phyloP scores from a whole-genome alignment of 92 coral and sea anemone genomes.

The Bergia puertoricense region DNA sequence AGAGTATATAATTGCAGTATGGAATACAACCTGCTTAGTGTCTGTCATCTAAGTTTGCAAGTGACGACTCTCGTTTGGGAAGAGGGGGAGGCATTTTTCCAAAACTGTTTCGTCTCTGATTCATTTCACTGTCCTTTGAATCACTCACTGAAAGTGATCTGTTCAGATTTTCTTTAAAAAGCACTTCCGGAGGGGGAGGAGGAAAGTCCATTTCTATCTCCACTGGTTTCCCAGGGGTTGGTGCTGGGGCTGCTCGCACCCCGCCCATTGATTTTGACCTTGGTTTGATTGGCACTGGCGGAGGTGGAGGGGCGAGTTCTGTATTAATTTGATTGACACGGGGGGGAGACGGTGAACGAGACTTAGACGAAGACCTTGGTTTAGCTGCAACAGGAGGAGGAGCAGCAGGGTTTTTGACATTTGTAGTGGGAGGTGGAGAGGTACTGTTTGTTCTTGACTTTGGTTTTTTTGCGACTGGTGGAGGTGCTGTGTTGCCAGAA shows the following conservation, averaged over 20 bases:
- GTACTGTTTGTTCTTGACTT: slow-evolving; percentile 16
- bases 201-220: slow-evolving; percentile 76
- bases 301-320: slow-evolving; percentile 40
- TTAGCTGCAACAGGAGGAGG: slow-evolving; percentile 41
- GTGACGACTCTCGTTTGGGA: slow-evolving; percentile 35
- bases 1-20: background rate
- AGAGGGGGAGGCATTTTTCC: slow-evolving; percentile 29
- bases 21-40: background rate
- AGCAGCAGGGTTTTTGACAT: background rate
- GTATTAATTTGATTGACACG: background rate
- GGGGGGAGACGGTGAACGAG: slow-evolving; percentile 17
- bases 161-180: slow-evolving; percentile 58
- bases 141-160: slow-evolving; percentile 47
- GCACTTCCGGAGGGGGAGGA: slow-evolving; percentile 87
- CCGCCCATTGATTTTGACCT: slow-evolving; percentile 64
- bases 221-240: slow-evolving; percentile 48
- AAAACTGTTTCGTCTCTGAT: slow-evolving; percentile 52
- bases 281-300: slow-evolving; percentile 38
- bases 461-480: slow-evolving; percentile 43
- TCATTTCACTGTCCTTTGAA: slow-evolving; percentile 40
- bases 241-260: slow-evolving; percentile 59
- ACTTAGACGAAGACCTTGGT: slow-evolving; percentile 12
- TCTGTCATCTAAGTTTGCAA: slow-evolving; percentile 15
- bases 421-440: background rate
- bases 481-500: background rate